Evolutionary conservation across 2,797 vertebrate species (phyloP).

Genomic region (Trichosurus vulpecula): DNA sequence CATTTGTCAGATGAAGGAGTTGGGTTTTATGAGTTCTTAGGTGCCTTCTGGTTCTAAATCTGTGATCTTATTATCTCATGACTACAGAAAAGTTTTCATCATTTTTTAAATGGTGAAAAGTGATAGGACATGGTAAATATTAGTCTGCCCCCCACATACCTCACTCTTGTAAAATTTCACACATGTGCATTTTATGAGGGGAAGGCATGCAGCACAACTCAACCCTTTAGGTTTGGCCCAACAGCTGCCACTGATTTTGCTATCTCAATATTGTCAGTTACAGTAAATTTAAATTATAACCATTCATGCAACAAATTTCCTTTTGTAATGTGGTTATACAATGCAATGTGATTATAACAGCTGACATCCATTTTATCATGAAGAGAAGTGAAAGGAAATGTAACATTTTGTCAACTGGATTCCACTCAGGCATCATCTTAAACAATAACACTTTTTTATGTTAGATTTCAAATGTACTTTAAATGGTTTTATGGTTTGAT

Average conservation of each 20-base stretch:
- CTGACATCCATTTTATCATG: not conserved
- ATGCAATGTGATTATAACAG: not conserved
- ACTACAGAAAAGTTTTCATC: not conserved
- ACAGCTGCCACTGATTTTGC: not conserved
- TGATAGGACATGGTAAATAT: not conserved
- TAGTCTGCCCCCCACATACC: not conserved
- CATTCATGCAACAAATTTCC: not conserved
- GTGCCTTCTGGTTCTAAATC: not conserved
- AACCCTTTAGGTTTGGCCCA: not conserved
- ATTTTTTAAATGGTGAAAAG: not conserved
- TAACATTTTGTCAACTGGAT: not conserved
- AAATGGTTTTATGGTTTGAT: constrained; percentile 13
- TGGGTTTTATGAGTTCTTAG: not conserved
- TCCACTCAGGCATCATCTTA: not conserved
- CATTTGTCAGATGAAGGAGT: not conserved
- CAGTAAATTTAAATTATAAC: constrained; percentile 22
- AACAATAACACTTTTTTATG: not conserved
- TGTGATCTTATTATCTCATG: not conserved
- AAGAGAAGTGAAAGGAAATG: not conserved
- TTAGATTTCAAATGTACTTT: constrained; percentile 24
- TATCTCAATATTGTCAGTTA: constrained; percentile 14
- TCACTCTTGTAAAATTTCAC: not conserved
- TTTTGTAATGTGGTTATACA: not conserved
- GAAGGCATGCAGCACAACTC: accelerated
- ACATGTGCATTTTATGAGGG: not conserved